These are phyloP conservation scores for Hipposideros armiger DNA, from an alignment of 2,113 vertebrate species.

Conservation along the genomic window DNA sequence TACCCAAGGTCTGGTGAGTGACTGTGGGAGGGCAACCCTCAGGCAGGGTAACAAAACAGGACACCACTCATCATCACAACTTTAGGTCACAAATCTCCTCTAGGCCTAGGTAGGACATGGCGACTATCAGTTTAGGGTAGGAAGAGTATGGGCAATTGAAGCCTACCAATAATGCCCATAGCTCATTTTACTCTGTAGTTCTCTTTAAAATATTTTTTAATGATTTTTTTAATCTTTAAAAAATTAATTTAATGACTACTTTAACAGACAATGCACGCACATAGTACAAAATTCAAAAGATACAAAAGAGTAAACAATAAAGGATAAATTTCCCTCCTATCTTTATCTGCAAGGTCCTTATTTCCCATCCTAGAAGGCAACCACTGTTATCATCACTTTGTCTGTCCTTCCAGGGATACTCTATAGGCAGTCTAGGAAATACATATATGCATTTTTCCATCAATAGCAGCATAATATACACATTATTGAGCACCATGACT, in stretches of 20 bases:
- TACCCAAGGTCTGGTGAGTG: neutral
- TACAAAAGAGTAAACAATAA: neutral
- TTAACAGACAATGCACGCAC: slow-evolving; percentile 10
- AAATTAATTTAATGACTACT: slow-evolving; percentile 23
- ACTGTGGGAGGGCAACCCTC: neutral
- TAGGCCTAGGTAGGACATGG: neutral
- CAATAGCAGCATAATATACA: neutral
- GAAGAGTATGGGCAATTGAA: neutral
- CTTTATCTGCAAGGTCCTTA: slow-evolving; percentile 4
- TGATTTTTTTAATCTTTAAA: neutral
- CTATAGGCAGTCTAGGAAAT: neutral
- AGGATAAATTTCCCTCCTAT: neutral
- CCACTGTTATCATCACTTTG: neutral
- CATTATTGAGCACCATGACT: neutral
- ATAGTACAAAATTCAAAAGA: slow-evolving; percentile 11
- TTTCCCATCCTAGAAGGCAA: slow-evolving; percentile 23
- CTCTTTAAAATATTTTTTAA: neutral
- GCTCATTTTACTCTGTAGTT: neutral
- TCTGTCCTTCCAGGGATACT: neutral
- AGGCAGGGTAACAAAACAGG: neutral
- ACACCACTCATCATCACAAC: neutral
- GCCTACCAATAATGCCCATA: neutral
- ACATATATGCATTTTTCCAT: neutral
- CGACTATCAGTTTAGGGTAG: neutral
- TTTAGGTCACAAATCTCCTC: neutral